phyloP scores from a whole-genome alignment of 2,113 vertebrate species.

The Hyperopisus bebe region DNA sequence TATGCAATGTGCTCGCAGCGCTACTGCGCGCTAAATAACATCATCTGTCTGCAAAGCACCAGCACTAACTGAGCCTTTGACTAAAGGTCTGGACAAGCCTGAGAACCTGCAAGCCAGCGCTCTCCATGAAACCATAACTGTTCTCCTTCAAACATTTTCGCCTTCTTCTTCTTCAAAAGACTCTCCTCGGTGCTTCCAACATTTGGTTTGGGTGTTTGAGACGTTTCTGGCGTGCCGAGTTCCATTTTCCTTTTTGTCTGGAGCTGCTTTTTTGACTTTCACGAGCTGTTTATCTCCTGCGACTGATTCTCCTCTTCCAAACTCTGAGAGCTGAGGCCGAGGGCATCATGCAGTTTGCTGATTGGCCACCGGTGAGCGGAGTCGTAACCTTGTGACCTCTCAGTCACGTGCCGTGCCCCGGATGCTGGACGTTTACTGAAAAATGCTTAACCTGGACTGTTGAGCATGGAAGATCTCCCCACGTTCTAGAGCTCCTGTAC shows the following conservation, averaged over 20 bases:
- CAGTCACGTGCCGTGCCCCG: not conserved
- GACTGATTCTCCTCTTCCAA: not conserved
- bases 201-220: not conserved
- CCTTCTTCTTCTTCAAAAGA: not conserved
- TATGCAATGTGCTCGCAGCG: not conserved
- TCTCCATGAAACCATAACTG: not conserved
- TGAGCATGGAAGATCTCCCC: not conserved
- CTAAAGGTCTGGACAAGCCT: not conserved
- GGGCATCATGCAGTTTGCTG: not conserved
- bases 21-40: not conserved
- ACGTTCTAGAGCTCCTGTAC: not conserved
- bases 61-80: conserved; percentile 4
- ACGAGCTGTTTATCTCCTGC: not conserved
- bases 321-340: not conserved
- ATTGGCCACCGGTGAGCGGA: not conserved
- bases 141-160: not conserved
- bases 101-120: not conserved
- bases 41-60: not conserved
- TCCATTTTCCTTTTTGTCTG: not conserved
- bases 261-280: not conserved
- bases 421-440: not conserved
- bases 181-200: not conserved
- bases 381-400: not conserved
- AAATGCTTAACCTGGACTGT: not conserved
- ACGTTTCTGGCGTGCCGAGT: not conserved